These are phyloP conservation scores for Melanargia galathea DNA, from an alignment of 2,888 invertebrate species.

Conservation along the genomic window DNA sequence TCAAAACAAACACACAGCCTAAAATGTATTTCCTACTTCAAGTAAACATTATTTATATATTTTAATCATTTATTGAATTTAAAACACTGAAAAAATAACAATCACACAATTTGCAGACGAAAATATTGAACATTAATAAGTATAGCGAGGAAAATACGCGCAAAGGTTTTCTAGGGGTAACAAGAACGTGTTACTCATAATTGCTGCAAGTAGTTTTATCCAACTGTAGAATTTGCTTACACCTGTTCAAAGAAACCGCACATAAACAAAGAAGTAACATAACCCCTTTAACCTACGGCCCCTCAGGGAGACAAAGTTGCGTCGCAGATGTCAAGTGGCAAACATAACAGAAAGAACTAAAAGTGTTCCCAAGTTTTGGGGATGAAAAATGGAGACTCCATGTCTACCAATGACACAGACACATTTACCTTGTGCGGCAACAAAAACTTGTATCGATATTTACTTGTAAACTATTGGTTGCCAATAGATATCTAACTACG, in stretches of 20 bases:
- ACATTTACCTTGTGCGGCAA: not conserved
- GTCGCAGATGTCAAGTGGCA: constrained; percentile 22
- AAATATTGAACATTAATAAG: no score
- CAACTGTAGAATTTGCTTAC: not conserved
- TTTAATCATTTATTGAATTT: no score
- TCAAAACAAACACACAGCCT: no score
- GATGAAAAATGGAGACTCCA: constrained; percentile 16
- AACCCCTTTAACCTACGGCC: constrained; percentile 12
- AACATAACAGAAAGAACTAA: constrained; percentile 25
- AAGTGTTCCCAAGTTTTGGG: constrained; percentile 25
- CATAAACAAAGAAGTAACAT: constrained; percentile 14
- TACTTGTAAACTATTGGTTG: not conserved
- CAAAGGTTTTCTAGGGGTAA: no score
- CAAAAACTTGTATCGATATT: not conserved
- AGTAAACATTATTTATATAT: no score
- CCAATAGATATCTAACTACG: no score
- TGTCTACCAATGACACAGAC: not conserved
- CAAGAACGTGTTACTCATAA: no score
- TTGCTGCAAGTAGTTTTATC: not conserved
- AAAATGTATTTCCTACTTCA: no score
- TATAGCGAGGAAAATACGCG: no score
- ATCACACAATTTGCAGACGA: no score
- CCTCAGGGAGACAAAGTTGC: constrained; percentile 17
- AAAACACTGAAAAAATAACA: no score
- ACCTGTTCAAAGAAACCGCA: not conserved